Percentiles rank a stretch among this genome's conserved stretches.
Evolutionary conservation across 1,140 invertebrate genomes (phyloP).

Genomic region (Plectrocnemia conspersa): DNA sequence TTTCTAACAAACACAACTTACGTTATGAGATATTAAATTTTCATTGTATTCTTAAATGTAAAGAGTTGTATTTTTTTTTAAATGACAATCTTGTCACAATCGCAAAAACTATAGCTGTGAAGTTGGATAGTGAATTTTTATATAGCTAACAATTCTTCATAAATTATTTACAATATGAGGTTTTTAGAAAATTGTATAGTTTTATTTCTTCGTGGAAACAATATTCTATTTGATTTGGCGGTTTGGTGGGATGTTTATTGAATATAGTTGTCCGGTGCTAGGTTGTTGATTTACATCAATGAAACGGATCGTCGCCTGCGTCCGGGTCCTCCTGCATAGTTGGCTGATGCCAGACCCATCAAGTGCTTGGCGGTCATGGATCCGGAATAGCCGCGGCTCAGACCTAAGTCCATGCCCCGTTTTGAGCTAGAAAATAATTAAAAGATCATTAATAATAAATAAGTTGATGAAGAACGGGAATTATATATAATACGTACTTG

Average conservation of each 20-base stretch:
- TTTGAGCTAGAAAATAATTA: slow-evolving; percentile 72
- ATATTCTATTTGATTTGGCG: slow-evolving; percentile 7
- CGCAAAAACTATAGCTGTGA: neutral
- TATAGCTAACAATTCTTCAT: slow-evolving; percentile 5
- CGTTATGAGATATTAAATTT: slow-evolving; percentile 9
- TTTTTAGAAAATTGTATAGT: neutral
- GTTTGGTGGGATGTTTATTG: slow-evolving; percentile 6
- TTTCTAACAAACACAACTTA: slow-evolving; percentile 15
- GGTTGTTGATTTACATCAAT: slow-evolving; percentile 36
- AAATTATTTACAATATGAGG: neutral
- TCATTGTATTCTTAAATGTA: neutral
- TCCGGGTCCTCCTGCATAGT: slow-evolving; percentile 80
- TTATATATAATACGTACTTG: slow-evolving; percentile 41
- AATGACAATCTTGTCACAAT: neutral
- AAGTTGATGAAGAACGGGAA: neutral
- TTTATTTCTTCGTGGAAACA: neutral
- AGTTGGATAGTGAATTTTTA: neutral
- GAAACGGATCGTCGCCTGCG: slow-evolving; percentile 68
- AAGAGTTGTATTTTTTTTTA: neutral
- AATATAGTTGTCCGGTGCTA: slow-evolving; percentile 1
- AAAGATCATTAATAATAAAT: slow-evolving; percentile 3
- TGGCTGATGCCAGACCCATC: slow-evolving; percentile 81
- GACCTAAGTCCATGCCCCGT: slow-evolving; percentile 73
- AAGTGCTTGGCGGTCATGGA: slow-evolving; percentile 84
- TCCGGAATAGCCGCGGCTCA: slow-evolving; percentile 81